Evolutionary conservation across 2,888 invertebrate genomes (phyloP).

Genomic region (Helicoverpa assulta): DNA sequence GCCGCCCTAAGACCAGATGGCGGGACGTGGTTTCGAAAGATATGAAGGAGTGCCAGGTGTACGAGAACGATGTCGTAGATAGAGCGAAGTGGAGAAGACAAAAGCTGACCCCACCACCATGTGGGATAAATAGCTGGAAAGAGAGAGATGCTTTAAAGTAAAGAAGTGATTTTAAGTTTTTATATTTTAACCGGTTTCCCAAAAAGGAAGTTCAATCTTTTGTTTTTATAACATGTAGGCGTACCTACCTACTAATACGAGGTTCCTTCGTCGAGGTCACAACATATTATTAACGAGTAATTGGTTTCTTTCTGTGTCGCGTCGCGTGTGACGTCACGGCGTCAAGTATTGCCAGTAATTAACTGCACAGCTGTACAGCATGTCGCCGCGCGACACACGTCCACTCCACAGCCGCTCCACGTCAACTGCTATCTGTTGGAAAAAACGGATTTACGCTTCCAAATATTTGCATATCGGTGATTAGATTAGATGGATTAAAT

Average conservation of each 20-base stretch:
- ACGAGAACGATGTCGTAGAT: no score
- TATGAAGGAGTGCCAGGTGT: no score
- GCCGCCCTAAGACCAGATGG: no score
- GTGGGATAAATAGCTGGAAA: no score
- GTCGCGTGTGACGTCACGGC: conserved; percentile 10
- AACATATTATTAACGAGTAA: conserved; percentile 13
- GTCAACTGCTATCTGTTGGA: not conserved
- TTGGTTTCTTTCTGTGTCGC: conserved; percentile 16
- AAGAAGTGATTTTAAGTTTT: no score
- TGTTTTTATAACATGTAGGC: not conserved
- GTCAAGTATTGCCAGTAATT: conserved; percentile 21
- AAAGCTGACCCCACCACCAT: no score
- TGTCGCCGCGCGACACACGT: not conserved
- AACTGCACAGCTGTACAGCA: conserved; percentile 7
- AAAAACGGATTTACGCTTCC: not conserved
- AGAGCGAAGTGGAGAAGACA: no score
- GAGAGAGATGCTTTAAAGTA: no score
- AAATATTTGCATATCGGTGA: no score
- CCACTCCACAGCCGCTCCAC: not conserved
- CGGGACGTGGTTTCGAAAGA: no score
- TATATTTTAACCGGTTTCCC: no score
- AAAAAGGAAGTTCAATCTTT: not conserved
- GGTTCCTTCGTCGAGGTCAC: not conserved
- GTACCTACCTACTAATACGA: not conserved
- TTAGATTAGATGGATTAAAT: no score